Evolutionary conservation across 2,797 vertebrate genomes (phyloP).

Genomic region (Ceyx erithaca): DNA sequence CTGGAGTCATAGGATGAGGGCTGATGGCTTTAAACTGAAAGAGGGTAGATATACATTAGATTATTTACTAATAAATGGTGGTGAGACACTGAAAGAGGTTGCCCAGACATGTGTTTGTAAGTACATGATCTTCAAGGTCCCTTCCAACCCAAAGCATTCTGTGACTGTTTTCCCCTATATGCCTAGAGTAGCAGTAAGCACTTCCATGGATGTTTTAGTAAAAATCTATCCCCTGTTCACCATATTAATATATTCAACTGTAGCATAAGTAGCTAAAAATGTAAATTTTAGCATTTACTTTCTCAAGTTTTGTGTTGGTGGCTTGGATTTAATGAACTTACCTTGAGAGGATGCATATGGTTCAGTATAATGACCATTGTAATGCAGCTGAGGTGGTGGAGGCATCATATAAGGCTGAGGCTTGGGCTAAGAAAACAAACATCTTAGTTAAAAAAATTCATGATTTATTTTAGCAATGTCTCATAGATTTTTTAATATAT

Average conservation of each 20-base stretch:
- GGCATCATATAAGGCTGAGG: constrained; percentile 94
- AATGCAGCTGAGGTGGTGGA: constrained; percentile 91
- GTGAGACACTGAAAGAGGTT: background rate
- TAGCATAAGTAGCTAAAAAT: background rate
- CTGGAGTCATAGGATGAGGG: no score
- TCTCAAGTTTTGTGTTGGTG: background rate
- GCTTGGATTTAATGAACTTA: constrained; percentile 59
- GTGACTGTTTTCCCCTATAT: background rate
- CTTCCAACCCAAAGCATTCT: background rate
- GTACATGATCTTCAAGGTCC: background rate
- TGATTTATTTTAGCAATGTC: background rate
- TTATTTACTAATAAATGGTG: no score
- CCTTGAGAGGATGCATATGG: constrained; percentile 96
- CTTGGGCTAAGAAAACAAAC: constrained; percentile 85
- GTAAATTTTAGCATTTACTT: background rate
- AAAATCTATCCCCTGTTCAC: background rate
- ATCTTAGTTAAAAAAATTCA: constrained; percentile 25
- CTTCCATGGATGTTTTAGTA: background rate
- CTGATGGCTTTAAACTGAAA: no score
- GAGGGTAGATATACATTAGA: no score
- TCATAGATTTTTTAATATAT: background rate
- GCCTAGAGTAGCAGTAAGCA: background rate
- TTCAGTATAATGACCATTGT: constrained; percentile 94
- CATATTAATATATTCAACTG: background rate
- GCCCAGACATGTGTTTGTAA: background rate